Evolutionary conservation across 2,888 invertebrate species (phyloP), one percentile per base, ranked within the genome.

Genomic region (Campoplex nolae): DNA sequence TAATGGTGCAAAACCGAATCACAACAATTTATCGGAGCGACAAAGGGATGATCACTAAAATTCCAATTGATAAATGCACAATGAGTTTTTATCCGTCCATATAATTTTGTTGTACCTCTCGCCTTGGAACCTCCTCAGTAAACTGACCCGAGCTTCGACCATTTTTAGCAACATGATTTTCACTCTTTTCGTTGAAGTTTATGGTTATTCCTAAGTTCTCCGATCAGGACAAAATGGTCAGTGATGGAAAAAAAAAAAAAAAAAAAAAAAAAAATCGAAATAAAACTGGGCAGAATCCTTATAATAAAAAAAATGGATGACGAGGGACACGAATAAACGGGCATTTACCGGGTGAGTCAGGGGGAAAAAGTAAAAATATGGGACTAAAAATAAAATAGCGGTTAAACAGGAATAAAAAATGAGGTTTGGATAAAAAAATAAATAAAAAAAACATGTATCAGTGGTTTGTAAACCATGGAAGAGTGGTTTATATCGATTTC

Each of bases 401-500:
- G 13, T 32, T 32, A 0, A 32, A 32, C 1, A 32, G 68, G 42
- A n/a, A n/a, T 11, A 77, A 51, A 67, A 45, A 75, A 38, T 62
- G 45, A 16, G 8, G 32, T 48, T 62, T 13, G 38, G 54, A 54
- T 32, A 16, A 65, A 18, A 45, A 42, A 32, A 62, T 51, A 51
- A 54, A 54, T n/a, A 16, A 65, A 18, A 45, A 42, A 32, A 62
- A 65, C 62, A 54, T 58, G 62, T 65, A 84, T 68, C 80, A 11
- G 38, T 18, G 42, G n/a, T 71, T 48, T 71, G 51, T 71, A 51
- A 18, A 48, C 32, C 32, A 71, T 16, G 71, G 13, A 70, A 73
- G 45, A 67, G 28, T 18, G 11, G 16, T 62, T 16, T 81, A 18
- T 70, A 86, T 84, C 77, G 76, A 77, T 78, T 86, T 76, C 62